A percentile compares a stretch with the other conserved stretches of the same genome.
Conservation (phyloP, 2,888 invertebrate species). For the Pantelozetes paolii region DNA sequence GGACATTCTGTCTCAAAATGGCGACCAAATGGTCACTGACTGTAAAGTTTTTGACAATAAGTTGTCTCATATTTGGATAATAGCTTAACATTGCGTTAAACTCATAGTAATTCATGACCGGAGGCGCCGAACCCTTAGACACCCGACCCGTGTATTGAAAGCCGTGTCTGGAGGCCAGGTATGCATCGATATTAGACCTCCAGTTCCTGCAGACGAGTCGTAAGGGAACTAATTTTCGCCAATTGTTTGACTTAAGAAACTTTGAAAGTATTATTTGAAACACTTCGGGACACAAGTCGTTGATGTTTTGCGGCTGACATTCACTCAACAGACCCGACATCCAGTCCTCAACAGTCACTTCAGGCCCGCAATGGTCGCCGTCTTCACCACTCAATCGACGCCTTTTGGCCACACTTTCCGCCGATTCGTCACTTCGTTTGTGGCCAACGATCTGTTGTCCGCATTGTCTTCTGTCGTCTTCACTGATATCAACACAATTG, state of each 20-base stretch:
- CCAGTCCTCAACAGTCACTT: neutral
- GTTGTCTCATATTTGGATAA: conserved; percentile 31
- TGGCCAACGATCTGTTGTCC: conserved; percentile 20
- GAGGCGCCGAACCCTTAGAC: conserved; percentile 11
- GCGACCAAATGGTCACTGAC: conserved; percentile 27
- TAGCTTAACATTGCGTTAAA: conserved; percentile 28
- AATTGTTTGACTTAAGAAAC: conserved; percentile 22
- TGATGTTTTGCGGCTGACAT: neutral
- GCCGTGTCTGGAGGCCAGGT: conserved; percentile 24
- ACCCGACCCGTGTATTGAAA: conserved; percentile 32
- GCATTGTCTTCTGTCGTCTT: conserved; percentile 7
- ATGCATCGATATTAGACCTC: conserved; percentile 27
- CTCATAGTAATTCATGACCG: conserved; percentile 30
- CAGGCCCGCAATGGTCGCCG: neutral
- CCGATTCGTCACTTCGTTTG: neutral
- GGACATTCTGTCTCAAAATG: conserved; percentile 25
- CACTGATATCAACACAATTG: neutral
- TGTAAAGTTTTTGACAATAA: conserved; percentile 29
- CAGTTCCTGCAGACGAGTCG: conserved; percentile 26
- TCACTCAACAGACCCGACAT: neutral
- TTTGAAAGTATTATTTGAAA: conserved; percentile 27
- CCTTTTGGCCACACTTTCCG: neutral
- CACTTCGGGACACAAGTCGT: conserved; percentile 26
- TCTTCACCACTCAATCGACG: neutral
- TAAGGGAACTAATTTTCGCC: conserved; percentile 19